Evolutionary conservation across 2,113 vertebrate genomes (phyloP).

Genomic region (Laticauda colubrina): DNA sequence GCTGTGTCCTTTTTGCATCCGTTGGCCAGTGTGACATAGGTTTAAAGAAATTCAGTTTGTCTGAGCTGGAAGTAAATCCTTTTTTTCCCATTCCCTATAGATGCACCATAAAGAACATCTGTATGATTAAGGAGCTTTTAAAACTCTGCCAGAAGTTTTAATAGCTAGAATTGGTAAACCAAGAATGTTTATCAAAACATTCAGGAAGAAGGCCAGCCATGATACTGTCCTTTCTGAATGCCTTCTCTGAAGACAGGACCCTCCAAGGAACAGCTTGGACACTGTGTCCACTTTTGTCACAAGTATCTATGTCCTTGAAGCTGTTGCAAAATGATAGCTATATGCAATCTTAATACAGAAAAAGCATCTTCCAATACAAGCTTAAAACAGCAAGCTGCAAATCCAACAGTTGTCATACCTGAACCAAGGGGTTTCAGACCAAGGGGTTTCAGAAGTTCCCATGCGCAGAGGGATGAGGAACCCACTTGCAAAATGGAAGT

Average conservation of each 20-base stretch:
- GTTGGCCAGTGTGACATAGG: no score
- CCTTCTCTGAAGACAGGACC: background rate
- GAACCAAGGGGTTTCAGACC: background rate
- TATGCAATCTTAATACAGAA: background rate
- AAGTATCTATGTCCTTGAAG: background rate
- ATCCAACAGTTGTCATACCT: no score
- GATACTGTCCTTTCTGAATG: background rate
- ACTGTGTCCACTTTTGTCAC: background rate
- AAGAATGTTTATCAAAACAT: background rate
- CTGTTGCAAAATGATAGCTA: background rate
- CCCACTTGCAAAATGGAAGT: background rate
- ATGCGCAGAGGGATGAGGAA: background rate
- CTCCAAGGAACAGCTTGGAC: background rate
- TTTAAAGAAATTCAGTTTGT: conserved; percentile 40
- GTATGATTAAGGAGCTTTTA: background rate
- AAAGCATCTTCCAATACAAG: background rate
- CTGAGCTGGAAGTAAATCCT: conserved; percentile 18
- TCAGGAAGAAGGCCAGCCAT: background rate
- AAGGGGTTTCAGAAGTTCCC: background rate
- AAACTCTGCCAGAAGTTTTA: background rate
- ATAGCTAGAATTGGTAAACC: background rate
- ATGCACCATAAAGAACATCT: background rate
- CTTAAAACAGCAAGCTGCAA: background rate
- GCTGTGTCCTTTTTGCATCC: no score
- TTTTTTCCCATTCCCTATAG: background rate